These are phyloP conservation scores for Microdon myrmicae DNA, from an alignment of 2,888 invertebrate genomes.

Conservation along the genomic window DNA sequence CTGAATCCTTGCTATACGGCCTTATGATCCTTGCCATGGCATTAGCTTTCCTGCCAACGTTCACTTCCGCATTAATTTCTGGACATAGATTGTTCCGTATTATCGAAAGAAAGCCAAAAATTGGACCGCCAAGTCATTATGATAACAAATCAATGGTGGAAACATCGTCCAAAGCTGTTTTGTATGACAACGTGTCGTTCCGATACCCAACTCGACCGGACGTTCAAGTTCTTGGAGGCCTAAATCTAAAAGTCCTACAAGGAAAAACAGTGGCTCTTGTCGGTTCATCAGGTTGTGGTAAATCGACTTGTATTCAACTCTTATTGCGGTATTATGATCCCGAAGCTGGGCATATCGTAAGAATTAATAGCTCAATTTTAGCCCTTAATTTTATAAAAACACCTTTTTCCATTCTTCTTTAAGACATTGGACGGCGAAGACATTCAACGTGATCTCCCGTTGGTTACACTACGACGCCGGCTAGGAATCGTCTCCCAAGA, in stretches of 20 bases:
- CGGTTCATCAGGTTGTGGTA: conserved; percentile 81
- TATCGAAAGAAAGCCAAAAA: conserved; percentile 71
- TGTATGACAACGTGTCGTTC: conserved; percentile 75
- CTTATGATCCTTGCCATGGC: conserved; percentile 82
- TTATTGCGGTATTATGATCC: conserved; percentile 84
- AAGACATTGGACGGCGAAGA: conserved; percentile 78
- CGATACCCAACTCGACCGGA: conserved; percentile 82
- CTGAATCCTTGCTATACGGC: conserved; percentile 79
- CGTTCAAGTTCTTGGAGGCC: conserved; percentile 75
- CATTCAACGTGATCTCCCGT: conserved; percentile 76
- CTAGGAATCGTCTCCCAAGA: conserved; percentile 84
- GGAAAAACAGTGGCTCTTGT: conserved; percentile 81
- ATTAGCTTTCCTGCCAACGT: conserved; percentile 80
- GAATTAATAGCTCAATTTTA: not conserved
- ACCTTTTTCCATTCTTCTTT: conserved; percentile 65
- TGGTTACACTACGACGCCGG: conserved; percentile 74
- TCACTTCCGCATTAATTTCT: conserved; percentile 76
- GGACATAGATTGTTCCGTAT: conserved; percentile 74
- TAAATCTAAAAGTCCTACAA: conserved; percentile 72
- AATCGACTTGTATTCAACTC: conserved; percentile 82
- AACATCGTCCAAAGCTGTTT: conserved; percentile 15
- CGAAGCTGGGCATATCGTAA: conserved; percentile 70
- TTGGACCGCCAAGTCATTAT: conserved; percentile 69
- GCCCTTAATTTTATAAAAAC: not conserved
- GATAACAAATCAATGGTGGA: conserved; percentile 22